Base-by-base conservation (phyloP, 2,888 invertebrate species). In the Trissolcus japonicus region DNA sequence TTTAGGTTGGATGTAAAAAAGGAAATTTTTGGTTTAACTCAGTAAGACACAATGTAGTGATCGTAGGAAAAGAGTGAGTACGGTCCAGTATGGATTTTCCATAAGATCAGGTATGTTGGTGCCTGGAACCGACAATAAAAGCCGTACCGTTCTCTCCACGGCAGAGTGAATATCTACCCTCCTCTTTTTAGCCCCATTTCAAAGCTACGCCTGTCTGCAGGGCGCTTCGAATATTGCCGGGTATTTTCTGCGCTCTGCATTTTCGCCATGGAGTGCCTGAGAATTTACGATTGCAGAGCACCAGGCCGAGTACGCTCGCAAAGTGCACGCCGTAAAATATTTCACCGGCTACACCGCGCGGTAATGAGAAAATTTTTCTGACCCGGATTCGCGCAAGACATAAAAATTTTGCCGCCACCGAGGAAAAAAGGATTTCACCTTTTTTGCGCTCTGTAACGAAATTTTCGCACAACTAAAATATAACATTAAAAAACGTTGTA, bases 81-180 rank as follows among this genome's bases (percentile, higher is more conserved):
- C 9, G 85, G 85, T 82, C 82, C 80, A 81, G 84, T 87, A 87
- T 86, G 85, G 86, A 87, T 87, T 87, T 87, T 84, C 86, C 86
- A 87, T 87, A 86, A 86, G 86, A 87, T 85, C 86, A 85, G 86
- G 87, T 87, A 85, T 81, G 81, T 81, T 80, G 82, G 82, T 86
- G 87, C 84, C 85, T 83, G 85, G 81, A 84, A 84, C 83, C 84
- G 84, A 82, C 83, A 85, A 86, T 87, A 86, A 86, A 86, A 85
- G 84, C 82, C 84, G 78, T 80, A 80, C 82, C 80, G 80, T 35
- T 35, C 80, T 76, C 74, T 80, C 78, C 71, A 71, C 59, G 76
- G 60, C 56, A 62, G 57, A 79, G 75, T 62, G 74, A 72, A 77
- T 66, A 76, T 71, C 76, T 67, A 68, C 80, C 77, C 60, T 69